These are phyloP conservation scores for Creontiades dilutus DNA, from an alignment of 2,888 invertebrate genomes.

Conservation along the genomic window DNA sequence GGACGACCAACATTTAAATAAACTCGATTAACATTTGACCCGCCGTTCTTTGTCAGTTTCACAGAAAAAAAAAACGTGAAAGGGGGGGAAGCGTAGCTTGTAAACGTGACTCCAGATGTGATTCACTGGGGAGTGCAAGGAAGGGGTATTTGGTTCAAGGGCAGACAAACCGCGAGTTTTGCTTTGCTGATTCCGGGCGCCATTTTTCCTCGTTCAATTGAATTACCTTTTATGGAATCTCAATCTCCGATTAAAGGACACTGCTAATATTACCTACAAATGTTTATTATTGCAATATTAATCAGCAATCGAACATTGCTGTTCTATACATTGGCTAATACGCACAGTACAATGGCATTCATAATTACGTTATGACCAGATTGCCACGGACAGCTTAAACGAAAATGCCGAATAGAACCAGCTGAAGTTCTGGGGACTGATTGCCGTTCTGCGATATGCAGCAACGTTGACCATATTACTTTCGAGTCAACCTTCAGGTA, in stretches of 20 bases:
- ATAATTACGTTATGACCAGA: no score
- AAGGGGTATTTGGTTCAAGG: slow-evolving; percentile 35
- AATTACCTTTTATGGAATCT: neutral
- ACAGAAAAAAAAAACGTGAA: neutral
- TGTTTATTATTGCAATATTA: no score
- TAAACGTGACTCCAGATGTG: slow-evolving; percentile 15
- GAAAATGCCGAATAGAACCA: no score
- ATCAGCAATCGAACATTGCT: no score
- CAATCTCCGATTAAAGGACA: neutral
- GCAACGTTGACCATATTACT: no score
- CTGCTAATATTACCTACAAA: no score
- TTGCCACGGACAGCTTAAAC: no score
- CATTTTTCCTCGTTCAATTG: neutral
- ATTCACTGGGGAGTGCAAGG: neutral
- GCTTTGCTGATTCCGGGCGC: slow-evolving; percentile 14
- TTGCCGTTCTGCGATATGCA: no score
- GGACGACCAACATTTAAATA: neutral
- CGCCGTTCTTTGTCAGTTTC: neutral
- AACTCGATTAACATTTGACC: slow-evolving; percentile 39
- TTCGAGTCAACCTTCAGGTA: no score
- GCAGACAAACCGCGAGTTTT: slow-evolving; percentile 4
- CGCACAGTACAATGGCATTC: no score
- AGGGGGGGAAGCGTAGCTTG: neutral
- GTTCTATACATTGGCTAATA: no score
- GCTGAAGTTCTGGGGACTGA: no score